A percentile compares a stretch with the other conserved stretches of the same genome.
Conservation (phyloP, 2,113 vertebrate species). For the Coreoperca whiteheadi region DNA sequence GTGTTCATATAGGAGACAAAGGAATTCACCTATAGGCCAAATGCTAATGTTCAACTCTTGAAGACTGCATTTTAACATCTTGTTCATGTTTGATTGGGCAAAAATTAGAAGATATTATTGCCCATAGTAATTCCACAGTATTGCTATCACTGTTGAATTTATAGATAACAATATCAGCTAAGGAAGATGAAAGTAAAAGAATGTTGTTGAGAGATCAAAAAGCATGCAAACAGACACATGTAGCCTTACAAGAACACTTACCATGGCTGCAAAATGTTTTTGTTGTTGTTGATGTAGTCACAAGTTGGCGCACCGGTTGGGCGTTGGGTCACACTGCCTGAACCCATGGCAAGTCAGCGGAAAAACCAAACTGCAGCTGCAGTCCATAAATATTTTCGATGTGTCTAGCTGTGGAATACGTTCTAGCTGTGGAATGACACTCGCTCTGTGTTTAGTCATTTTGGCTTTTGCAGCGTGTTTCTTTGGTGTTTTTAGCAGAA, state of each 20-base stretch:
- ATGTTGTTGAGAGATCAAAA: background rate
- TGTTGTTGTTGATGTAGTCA: constrained; percentile 38
- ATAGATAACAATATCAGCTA: background rate
- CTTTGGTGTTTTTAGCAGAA: constrained; percentile 27
- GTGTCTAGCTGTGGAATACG: constrained; percentile 36
- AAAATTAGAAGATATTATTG: background rate
- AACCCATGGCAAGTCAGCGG: constrained; percentile 49
- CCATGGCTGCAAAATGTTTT: background rate
- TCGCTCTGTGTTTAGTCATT: constrained; percentile 38
- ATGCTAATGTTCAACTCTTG: constrained; percentile 20
- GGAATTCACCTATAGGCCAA: constrained; percentile 33
- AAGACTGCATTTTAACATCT: background rate
- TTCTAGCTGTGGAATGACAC: constrained; percentile 62
- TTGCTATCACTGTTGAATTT: background rate
- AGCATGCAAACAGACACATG: background rate
- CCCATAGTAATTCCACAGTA: background rate
- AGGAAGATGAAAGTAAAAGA: background rate
- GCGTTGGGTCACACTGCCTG: constrained; percentile 39
- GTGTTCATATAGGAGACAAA: constrained; percentile 28
- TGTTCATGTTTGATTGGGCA: background rate
- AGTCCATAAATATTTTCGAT: constrained; percentile 63
- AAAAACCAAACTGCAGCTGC: constrained; percentile 64
- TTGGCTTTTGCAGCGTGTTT: constrained; percentile 6
- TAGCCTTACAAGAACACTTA: background rate
- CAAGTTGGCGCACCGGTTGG: constrained; percentile 13